phyloP scores from a whole-genome alignment of 2,113 vertebrate genomes.

The Stigmatopora nigra region DNA sequence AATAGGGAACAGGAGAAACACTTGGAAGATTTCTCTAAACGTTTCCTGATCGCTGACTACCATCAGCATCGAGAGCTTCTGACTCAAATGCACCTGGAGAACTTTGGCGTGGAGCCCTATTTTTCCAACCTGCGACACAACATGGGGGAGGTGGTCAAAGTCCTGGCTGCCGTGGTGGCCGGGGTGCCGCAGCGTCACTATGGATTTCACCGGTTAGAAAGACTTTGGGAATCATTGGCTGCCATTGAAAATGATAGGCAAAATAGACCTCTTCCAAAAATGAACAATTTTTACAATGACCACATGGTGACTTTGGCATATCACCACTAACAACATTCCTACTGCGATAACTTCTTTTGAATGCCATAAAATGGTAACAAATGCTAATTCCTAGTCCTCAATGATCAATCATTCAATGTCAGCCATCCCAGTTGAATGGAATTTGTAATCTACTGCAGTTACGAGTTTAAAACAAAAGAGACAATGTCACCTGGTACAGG shows the following conservation, averaged over 20 bases:
- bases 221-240: not conserved
- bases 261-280: too few species aligned
- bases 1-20: slow-evolving; percentile 69
- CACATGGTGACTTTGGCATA: too few species aligned
- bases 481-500: slow-evolving; percentile 17
- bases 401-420: too few species aligned
- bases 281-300: too few species aligned
- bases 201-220: slow-evolving; percentile 73
- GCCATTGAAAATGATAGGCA: too few species aligned
- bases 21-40: slow-evolving; percentile 73
- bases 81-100: slow-evolving; percentile 80
- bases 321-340: too few species aligned
- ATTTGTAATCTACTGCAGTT: not conserved
- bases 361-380: too few species aligned
- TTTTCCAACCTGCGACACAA: slow-evolving; percentile 84
- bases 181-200: slow-evolving; percentile 74
- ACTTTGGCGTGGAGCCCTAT: slow-evolving; percentile 83
- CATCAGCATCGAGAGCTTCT: slow-evolving; percentile 76
- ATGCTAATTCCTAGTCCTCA: too few species aligned
- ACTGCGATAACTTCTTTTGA: too few species aligned
- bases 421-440: too few species aligned
- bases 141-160: slow-evolving; percentile 83
- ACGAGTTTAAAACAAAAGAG: not conserved
- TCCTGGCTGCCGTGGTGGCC: slow-evolving; percentile 80
- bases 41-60: slow-evolving; percentile 75